phyloP scores from a whole-genome alignment of 2,797 vertebrate species.

The Sparus aurata region DNA sequence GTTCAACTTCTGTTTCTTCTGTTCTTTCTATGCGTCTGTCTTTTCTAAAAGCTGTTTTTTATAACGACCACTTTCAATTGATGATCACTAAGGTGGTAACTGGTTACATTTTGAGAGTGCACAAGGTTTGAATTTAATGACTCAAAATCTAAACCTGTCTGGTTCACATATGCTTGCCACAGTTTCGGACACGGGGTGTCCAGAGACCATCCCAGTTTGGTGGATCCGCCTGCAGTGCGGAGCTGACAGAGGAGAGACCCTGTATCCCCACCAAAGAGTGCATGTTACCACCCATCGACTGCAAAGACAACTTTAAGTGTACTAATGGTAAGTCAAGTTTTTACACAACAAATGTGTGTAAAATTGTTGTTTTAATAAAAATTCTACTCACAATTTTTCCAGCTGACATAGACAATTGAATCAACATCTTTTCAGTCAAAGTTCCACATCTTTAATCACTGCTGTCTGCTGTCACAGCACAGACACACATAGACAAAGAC shows the following conservation, averaged over 20 bases:
- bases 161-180: conserved; percentile 36
- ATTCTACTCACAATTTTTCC: background rate
- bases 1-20: background rate
- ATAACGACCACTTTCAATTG: background rate
- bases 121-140: background rate
- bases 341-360: background rate
- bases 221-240: conserved; percentile 85
- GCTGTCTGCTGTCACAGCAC: background rate
- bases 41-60: background rate
- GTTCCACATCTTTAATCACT: background rate
- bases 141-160: background rate
- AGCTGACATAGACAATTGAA: background rate
- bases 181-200: conserved; percentile 88
- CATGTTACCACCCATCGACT: conserved; percentile 85
- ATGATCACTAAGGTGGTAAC: background rate
- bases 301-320: conserved; percentile 91
- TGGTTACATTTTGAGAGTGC: background rate
- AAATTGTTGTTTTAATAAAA: too few relatives aligned
- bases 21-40: background rate
- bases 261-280: conserved; percentile 89
- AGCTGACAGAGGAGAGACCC: conserved; percentile 83
- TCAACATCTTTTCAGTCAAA: background rate
- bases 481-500: background rate
- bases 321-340: conserved; percentile 84
- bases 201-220: conserved; percentile 90